Conservation (phyloP, 2,113 vertebrate genomes). For the Lates calcarifer region DNA sequence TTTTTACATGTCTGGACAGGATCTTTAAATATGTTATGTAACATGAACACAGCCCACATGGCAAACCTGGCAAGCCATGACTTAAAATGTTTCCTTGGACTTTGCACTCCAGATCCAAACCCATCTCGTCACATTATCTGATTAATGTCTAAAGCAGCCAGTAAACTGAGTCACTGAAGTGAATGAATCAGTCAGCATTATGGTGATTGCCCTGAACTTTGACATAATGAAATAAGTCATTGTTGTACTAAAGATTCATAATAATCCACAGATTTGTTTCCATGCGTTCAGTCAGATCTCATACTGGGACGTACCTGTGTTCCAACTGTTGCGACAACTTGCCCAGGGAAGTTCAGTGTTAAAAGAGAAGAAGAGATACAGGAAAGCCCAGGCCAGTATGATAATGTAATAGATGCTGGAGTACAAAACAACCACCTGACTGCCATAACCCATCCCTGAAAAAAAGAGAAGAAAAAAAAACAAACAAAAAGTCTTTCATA, state of each 20-base stretch:
- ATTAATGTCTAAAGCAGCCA: not conserved
- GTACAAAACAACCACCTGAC: conserved; percentile 83
- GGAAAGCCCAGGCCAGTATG: conserved; percentile 96
- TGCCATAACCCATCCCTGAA: conserved; percentile 84
- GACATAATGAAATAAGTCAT: not conserved
- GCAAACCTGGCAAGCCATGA: not conserved
- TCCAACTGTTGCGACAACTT: conserved; percentile 92
- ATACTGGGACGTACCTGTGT: conserved; percentile 86
- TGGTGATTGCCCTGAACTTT: not conserved
- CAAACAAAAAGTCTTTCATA: not conserved
- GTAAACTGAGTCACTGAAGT: not conserved
- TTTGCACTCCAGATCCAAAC: not conserved
- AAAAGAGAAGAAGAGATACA: conserved; percentile 96
- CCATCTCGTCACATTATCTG: not conserved
- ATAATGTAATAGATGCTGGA: conserved; percentile 90
- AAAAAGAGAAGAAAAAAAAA: conserved; percentile 35
- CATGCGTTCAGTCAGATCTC: not conserved
- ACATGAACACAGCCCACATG: not conserved
- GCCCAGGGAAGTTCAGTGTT: conserved; percentile 91
- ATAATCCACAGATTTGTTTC: not conserved
- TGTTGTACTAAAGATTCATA: not conserved
- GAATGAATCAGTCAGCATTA: not conserved
- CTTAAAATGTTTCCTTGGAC: not conserved
- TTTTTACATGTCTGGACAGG: not conserved
- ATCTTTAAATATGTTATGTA: not conserved